Percentiles rank a stretch among this genome's conserved stretches.
phyloP scores from a whole-genome alignment of 2,113 vertebrate species.

The Ameiurus melas region DNA sequence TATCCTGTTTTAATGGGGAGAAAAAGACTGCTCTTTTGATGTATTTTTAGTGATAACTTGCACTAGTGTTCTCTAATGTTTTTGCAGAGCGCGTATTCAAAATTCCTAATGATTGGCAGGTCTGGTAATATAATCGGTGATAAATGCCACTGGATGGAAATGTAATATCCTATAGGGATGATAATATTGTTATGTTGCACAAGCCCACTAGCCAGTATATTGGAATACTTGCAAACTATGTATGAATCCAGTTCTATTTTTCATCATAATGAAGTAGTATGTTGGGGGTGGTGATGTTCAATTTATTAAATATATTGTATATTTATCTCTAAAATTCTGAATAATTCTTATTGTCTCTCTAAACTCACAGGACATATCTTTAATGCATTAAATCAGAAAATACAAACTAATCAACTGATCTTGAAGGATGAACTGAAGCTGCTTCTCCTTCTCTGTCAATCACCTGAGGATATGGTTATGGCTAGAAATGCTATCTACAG shows the following conservation, averaged over 20 bases:
- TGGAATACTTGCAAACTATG: not conserved
- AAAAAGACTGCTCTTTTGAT: not conserved
- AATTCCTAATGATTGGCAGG: not conserved
- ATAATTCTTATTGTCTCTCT: conserved; percentile 2
- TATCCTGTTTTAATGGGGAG: not conserved
- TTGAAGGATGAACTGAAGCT: conserved; percentile 80
- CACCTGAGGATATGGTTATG: conserved; percentile 75
- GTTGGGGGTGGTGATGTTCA: not conserved
- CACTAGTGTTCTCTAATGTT: not conserved
- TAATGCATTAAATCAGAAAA: conserved; percentile 75
- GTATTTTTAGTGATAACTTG: not conserved
- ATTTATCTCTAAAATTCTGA: not conserved
- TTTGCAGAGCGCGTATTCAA: not conserved
- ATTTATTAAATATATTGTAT: not conserved
- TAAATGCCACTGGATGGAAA: not conserved
- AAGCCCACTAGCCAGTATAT: not conserved
- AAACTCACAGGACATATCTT: conserved; percentile 79
- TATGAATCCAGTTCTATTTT: not conserved
- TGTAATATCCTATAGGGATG: not conserved
- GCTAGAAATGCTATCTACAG: conserved; percentile 83
- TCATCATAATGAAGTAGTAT: not conserved
- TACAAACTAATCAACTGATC: conserved; percentile 77
- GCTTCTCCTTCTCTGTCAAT: conserved; percentile 84
- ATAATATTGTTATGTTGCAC: not conserved
- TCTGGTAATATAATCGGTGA: not conserved